A percentile compares a stretch with the other conserved stretches of the same genome.
phyloP scores from a whole-genome alignment of 2,888 invertebrate species.

The Cosmia pyralina region DNA sequence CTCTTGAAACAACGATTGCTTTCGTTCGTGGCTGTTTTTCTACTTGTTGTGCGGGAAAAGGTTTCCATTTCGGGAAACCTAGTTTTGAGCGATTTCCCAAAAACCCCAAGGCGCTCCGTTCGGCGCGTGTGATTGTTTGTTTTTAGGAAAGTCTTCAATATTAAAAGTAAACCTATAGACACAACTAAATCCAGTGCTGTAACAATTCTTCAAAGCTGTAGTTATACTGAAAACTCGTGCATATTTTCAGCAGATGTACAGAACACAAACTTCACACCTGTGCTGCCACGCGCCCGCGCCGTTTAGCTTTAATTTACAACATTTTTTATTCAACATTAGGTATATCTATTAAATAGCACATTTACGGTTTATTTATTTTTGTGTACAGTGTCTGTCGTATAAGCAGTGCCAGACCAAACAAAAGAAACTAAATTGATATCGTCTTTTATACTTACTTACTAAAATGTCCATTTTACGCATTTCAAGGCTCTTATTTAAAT shows the following conservation, averaged over 20 bases:
- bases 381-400: background rate
- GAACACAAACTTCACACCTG: background rate
- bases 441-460: background rate
- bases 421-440: background rate
- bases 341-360: background rate
- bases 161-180: background rate
- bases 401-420: background rate
- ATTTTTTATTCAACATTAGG: background rate
- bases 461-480: background rate
- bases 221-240: background rate
- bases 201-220: slow-evolving; percentile 8
- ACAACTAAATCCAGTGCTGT: no score
- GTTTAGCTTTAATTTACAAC: background rate
- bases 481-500: background rate
- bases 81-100: background rate
- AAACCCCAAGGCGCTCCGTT: background rate
- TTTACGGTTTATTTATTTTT: background rate
- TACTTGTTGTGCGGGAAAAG: background rate
- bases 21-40: slow-evolving; percentile 22
- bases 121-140: background rate
- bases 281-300: background rate
- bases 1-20: slow-evolving; percentile 39
- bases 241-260: slow-evolving; percentile 7
- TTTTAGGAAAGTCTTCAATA: background rate
- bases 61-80: slow-evolving; percentile 4